A percentile compares a stretch with the other conserved stretches of the same genome.
Evolutionary conservation across 1,140 invertebrate species (phyloP).

Genomic region (Drosophila lacteicornis): DNA sequence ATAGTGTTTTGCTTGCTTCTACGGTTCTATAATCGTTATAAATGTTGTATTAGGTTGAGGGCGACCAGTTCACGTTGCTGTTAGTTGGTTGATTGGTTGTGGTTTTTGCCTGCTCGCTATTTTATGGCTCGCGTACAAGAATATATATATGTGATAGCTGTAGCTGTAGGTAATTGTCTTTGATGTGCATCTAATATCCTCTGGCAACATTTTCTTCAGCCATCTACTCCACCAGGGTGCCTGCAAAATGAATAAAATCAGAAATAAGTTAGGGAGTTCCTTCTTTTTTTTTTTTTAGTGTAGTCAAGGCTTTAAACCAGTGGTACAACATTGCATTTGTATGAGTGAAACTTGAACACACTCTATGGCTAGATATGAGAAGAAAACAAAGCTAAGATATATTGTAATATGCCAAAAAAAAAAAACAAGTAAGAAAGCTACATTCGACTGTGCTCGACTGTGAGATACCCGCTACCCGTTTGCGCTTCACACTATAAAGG

Average conservation of each 20-base stretch:
- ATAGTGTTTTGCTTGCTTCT: slow-evolving; percentile 66
- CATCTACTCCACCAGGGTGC: slow-evolving; percentile 75
- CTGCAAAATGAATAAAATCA: slow-evolving; percentile 36
- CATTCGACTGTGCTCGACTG: too few species aligned
- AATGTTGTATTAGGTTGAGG: slow-evolving; percentile 61
- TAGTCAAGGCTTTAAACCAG: accelerated
- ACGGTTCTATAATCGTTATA: slow-evolving; percentile 76
- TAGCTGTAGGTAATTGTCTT: slow-evolving; percentile 64
- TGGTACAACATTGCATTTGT: too few species aligned
- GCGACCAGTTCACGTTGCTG: slow-evolving; percentile 68
- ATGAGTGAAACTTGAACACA: too few species aligned
- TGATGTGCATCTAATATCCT: slow-evolving; percentile 71
- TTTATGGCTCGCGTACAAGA: slow-evolving; percentile 65
- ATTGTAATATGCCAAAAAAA: too few species aligned
- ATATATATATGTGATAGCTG: slow-evolving; percentile 49
- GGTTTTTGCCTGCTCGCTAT: slow-evolving; percentile 31
- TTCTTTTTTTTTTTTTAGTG: too few species aligned
- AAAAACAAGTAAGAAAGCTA: too few species aligned
- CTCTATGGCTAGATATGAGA: too few species aligned
- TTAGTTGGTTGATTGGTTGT: slow-evolving; percentile 59
- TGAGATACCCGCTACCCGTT: too few species aligned
- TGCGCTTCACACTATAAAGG: too few species aligned
- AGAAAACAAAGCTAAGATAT: too few species aligned
- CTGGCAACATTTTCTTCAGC: slow-evolving; percentile 23
- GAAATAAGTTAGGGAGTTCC: background rate